Base-by-base conservation (phyloP, 2,888 invertebrate genomes). In the Metopia argyrocephala region DNA sequence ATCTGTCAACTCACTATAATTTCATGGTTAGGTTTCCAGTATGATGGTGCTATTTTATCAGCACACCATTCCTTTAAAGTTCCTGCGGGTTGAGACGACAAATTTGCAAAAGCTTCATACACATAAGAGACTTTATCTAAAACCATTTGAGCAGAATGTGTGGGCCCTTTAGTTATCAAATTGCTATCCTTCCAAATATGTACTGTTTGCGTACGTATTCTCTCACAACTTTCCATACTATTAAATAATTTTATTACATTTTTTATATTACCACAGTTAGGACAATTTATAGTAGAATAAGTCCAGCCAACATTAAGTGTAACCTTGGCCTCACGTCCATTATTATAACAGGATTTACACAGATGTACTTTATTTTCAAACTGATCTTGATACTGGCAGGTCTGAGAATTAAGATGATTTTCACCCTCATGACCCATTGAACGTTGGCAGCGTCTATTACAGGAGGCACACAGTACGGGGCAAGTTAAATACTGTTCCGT, bases 401-500 rank as follows among this genome's bases (percentile, higher is more conserved):
- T 86, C 48, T 90, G 90, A 21, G 89, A 89, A 84, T 90, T 92
- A 61, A 84, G 87, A 88, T 94, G 94, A 15, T 92, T 91, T 80
- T 93, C 92, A 9, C 92, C 93, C 76, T 94, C 94, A 86, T 94
- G 94, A 0, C 94, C 94, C 93, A 94, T 94, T 21, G 94, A 94
- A 70, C 92, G 91, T 82, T 91, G 91, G 85, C 94, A 94, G 27
- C 93, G 91, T 66, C 91, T 90, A 66, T 91, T 92, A 89, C 96
- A 96, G 2, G 95, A 94, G 78, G 93, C 92, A 88, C 96, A 96
- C 83, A 92, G 92, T 2, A 92, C 91, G 21, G 93, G 92, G 86
- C 96, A 96, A 0, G 95, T 95, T 86, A 96, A 95, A 91, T 95
- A 95, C 87, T 95, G 94, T 85, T 95, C 94, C 38, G 95, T 94